Conservation (phyloP, 2,797 vertebrate genomes). For the Passerculus sandwichensis region DNA sequence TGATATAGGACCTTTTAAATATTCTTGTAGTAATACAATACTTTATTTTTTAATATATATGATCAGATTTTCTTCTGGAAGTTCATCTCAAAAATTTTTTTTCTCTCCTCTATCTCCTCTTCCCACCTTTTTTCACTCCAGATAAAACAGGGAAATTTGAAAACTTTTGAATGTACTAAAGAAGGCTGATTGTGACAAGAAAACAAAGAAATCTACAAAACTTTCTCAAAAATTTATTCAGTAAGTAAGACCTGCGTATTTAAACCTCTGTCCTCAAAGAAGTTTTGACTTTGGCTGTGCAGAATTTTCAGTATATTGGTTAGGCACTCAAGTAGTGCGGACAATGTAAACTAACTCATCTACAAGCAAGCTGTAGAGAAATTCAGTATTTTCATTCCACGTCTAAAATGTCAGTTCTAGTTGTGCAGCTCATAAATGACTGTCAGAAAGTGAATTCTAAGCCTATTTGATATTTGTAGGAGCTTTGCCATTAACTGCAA, state of each 20-base stretch:
- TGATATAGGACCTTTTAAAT: accelerated
- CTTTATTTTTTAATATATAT: background rate
- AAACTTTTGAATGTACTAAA: background rate
- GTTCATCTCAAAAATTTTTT: background rate
- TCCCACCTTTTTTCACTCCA: background rate
- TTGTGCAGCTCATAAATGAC: background rate
- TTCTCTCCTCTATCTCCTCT: background rate
- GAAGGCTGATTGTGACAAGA: background rate
- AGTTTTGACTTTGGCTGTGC: background rate
- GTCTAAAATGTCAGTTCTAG: background rate
- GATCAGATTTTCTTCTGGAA: background rate
- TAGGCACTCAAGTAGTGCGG: background rate
- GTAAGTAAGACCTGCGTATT: background rate
- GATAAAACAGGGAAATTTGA: background rate
- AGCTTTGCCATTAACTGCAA: constrained; percentile 6
- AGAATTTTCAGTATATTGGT: background rate
- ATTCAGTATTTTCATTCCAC: background rate
- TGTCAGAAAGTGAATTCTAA: background rate
- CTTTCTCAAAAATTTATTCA: background rate
- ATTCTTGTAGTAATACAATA: background rate
- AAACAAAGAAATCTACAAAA: background rate
- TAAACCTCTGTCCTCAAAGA: background rate
- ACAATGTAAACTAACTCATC: background rate
- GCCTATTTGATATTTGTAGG: background rate
- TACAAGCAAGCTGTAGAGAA: background rate